Evolutionary conservation across 2,888 invertebrate genomes (phyloP), one percentile per base, ranked within the genome.

Genomic region (Drosophila mulleri): DNA sequence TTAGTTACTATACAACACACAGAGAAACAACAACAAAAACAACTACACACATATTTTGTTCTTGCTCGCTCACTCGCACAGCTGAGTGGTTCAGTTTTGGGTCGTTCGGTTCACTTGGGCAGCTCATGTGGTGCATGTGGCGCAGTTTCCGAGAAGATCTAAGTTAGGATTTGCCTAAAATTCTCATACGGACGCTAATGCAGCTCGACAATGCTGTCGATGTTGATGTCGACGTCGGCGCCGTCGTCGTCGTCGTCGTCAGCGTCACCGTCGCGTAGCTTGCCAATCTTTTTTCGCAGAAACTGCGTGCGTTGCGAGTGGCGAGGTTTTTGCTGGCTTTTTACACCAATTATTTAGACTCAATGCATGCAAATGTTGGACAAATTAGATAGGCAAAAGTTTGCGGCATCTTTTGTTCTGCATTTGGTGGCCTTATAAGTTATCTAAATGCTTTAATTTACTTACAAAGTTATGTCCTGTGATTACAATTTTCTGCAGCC

Each of bases 381-480:
- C 23, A 67, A 77, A 77, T 84, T 66, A 75, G 75, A 58, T 68
- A 32, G 20, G 47, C 63, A 50, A 78, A 59, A 78, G 18, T 53
- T 53, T 80, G 67, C 7, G 64, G 67, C 57, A 63, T 47, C 70
- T 71, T 79, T 75, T 56, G 37, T 45, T 14, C 29, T 45, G 61
- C 2, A 18, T 73, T 70, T 67, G 26, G 1, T 20, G 11, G 2
- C 29, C 26, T 14, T 45, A 50, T 32, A 56, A 58, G 45, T 63
- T 61, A 59, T 57, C 59, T 64, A 68, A 64, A 64, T 71, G 74
- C 53, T 77, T 63, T 48, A 73, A 77, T 85, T 83, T 82, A 89
- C 89, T 91, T 89, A 88, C 86, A 89, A 91, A 89, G 80, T 84
- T 82, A 83, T 88, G 78, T 91, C 91, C 90, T 90, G 89, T 73